phyloP scores from a whole-genome alignment of 1,140 invertebrate species.

The Brachionus koreanus region DNA sequence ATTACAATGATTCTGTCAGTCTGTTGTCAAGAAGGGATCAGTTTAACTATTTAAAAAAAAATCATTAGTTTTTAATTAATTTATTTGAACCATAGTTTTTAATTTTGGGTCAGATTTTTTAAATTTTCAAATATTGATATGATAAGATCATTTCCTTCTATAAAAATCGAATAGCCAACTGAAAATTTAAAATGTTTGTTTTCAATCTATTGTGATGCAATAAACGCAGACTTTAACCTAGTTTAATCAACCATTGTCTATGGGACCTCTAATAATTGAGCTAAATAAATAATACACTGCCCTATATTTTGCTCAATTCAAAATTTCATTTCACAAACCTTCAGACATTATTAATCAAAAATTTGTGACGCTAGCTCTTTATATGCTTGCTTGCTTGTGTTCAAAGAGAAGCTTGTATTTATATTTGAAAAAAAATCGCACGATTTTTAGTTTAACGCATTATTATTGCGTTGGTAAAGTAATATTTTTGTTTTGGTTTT shows the following conservation, averaged over 20 bases:
- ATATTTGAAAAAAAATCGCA: not conserved
- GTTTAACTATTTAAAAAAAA: no score
- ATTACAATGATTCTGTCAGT: no score
- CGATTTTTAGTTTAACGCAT: not conserved
- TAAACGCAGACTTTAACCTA: not conserved
- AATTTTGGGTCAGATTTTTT: no score
- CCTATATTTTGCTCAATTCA: not conserved
- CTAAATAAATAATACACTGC: not conserved
- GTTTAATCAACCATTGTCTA: not conserved
- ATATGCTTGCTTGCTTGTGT: not conserved
- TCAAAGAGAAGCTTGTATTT: not conserved
- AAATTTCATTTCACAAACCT: not conserved
- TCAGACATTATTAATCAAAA: not conserved
- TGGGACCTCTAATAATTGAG: not conserved
- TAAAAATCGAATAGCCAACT: no score
- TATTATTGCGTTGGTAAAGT: constrained; percentile 1
- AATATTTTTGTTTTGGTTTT: constrained; percentile 1
- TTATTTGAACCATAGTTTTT: no score
- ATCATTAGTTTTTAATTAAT: no score
- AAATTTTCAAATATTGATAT: no score
- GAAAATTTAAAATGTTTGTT: not conserved
- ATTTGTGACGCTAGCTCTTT: not conserved
- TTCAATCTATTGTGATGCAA: not conserved
- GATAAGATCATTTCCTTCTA: no score
- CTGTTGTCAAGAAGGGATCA: no score